These are phyloP conservation scores for Ciconia stormi DNA, from an alignment of 2,113 vertebrate species.

Conservation along the genomic window DNA sequence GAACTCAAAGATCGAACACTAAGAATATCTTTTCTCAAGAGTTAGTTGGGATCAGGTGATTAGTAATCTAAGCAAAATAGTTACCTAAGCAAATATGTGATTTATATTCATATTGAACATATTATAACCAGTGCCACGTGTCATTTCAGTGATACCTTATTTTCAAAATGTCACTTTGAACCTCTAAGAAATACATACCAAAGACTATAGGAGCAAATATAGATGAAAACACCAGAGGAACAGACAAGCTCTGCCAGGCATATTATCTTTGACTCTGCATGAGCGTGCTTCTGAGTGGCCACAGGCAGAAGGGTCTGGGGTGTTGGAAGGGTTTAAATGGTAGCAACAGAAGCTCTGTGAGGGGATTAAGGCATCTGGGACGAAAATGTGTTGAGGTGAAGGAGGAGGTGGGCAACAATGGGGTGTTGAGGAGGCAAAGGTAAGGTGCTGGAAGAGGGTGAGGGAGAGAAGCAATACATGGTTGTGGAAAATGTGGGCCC, in stretches of 20 bases:
- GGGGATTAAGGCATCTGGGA: neutral
- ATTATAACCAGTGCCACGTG: neutral
- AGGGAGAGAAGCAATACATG: neutral
- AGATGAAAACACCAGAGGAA: neutral
- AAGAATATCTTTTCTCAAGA: neutral
- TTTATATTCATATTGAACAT: neutral
- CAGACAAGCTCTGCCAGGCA: neutral
- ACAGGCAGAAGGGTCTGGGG: neutral
- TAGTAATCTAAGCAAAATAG: neutral
- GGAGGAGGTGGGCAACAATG: neutral
- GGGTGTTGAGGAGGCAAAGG: neutral
- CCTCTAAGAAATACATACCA: neutral
- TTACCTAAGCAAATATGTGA: neutral
- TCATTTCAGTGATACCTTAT: neutral
- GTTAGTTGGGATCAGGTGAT: neutral
- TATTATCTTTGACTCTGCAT: neutral
- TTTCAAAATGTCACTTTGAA: neutral
- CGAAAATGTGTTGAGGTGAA: neutral
- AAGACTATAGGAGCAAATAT: neutral
- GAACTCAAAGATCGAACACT: neutral
- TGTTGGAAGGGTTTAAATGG: neutral
- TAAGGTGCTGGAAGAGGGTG: neutral
- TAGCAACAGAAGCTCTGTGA: neutral
- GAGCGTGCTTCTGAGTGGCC: neutral
- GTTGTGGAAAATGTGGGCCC: neutral